Evolutionary conservation across 2,113 vertebrate species (phyloP).

Genomic region (Dissostichus mawsoni): DNA sequence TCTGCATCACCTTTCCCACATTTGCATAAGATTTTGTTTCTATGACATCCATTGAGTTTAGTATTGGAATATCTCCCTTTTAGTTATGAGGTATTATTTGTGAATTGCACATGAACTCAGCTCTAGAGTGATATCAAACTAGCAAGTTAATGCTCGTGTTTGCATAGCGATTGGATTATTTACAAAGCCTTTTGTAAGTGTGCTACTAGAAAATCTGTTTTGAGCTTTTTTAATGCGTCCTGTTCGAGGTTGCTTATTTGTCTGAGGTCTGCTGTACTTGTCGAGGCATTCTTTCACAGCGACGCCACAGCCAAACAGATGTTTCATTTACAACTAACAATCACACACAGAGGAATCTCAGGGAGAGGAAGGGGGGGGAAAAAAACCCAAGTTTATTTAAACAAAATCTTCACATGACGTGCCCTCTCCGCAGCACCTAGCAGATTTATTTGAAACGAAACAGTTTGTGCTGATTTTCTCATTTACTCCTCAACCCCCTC

Average conservation of each 20-base stretch:
- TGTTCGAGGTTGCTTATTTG: slow-evolving; percentile 37
- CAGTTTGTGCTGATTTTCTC: slow-evolving; percentile 81
- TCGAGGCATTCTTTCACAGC: slow-evolving; percentile 53
- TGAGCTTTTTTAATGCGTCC: slow-evolving; percentile 34
- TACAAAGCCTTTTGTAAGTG: slow-evolving; percentile 18
- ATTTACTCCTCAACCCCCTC: slow-evolving; percentile 62
- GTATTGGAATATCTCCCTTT: neutral
- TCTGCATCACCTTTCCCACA: slow-evolving; percentile 59
- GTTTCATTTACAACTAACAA: slow-evolving; percentile 76
- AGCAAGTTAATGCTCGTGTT: neutral
- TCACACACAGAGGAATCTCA: slow-evolving; percentile 54
- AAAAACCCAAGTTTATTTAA: slow-evolving; percentile 75
- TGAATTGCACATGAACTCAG: neutral
- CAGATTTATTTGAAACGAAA: slow-evolving; percentile 81
- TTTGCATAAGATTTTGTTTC: slow-evolving; percentile 54
- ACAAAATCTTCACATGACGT: slow-evolving; percentile 72
- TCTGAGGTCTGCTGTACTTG: slow-evolving; percentile 56
- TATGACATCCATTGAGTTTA: neutral
- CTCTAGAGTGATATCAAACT: neutral
- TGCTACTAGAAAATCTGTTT: slow-evolving; percentile 39
- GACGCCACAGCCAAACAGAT: slow-evolving; percentile 68
- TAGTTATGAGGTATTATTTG: slow-evolving; percentile 7
- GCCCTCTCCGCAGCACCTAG: slow-evolving; percentile 54
- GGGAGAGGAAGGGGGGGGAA: neutral
- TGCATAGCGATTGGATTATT: slow-evolving; percentile 13